phyloP scores from a whole-genome alignment of 2,888 invertebrate species.

The Hedya salicella region DNA sequence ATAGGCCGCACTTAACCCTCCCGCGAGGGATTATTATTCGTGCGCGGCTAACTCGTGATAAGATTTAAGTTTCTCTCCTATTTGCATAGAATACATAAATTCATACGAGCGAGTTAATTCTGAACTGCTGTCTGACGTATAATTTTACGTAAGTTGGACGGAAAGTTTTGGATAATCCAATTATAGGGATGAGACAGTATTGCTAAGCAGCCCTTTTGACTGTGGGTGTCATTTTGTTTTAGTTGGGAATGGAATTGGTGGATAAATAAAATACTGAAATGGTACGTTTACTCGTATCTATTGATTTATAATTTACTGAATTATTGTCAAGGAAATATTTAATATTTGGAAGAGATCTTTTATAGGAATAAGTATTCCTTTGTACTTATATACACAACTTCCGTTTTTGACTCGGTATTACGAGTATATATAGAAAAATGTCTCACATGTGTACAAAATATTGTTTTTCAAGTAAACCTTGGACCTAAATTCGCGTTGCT shows the following conservation, averaged over 20 bases:
- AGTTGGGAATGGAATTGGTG: neutral
- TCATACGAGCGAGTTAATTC: conserved; percentile 49
- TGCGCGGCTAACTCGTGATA: conserved; percentile 57
- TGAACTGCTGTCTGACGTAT: conserved; percentile 47
- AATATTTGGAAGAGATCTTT: too few species aligned
- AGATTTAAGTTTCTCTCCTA: conserved; percentile 60
- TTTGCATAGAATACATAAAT: conserved; percentile 64
- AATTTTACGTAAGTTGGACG: conserved; percentile 44
- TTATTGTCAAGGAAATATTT: too few species aligned
- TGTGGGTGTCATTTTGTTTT: conserved; percentile 13
- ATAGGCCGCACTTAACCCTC: conserved; percentile 35
- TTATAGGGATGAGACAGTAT: conserved; percentile 38
- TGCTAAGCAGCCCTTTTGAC: conserved; percentile 28
- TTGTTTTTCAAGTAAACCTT: too few species aligned
- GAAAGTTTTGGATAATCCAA: conserved; percentile 40
- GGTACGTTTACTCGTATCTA: too few species aligned
- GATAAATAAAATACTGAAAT: too few species aligned
- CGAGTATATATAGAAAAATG: too few species aligned
- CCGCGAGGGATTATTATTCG: conserved; percentile 53
- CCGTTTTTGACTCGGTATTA: too few species aligned
- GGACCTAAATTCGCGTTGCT: too few species aligned
- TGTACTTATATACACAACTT: too few species aligned
- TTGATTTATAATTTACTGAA: too few species aligned
- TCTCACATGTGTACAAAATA: too few species aligned
- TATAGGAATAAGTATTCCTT: too few species aligned